Evolutionary conservation across 2,113 vertebrate species (phyloP), one percentile per base, ranked within the genome.

Genomic region (Marcusenius ussheri): DNA sequence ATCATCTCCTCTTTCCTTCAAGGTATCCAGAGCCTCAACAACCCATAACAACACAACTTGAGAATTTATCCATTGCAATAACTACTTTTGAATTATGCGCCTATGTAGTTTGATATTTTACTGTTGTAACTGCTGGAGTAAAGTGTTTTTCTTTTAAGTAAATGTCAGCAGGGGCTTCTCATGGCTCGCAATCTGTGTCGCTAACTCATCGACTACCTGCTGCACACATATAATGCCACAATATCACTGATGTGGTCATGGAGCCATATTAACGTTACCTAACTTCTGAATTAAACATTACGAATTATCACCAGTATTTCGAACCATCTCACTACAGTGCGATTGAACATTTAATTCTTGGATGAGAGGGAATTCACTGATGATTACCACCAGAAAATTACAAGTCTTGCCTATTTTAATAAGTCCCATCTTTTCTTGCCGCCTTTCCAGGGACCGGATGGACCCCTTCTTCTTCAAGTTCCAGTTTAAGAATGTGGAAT

Each of bases 401-500:
- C 7, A 70, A 31, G 13, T 66, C 62, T 27, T 66, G n/a, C n/a
- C 62, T 3, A 62, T 62, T 62, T 62, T 62, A 62, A n/a, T 66
- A 66, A 27, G 58, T 27, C n/a, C n/a, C 58, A 10, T 49, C 53
- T 45, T 45, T 85, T 91, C 31, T 91, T 88, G 91, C 74, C 83
- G 77, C 89, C 47, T 83, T 87, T 56, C 0, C 88, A 99, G 98
- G 91, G 97, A 98, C 70, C 95, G 97, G 45, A 96, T 99, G 7
- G 97, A 98, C 45, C 97, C 97, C 84, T 96, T 97, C 80, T 96
- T 93, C 91, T 99, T 97, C 94, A 98, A 97, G 93, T 99, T 99
- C 95, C 98, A 99, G 95, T 99, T 98, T 94, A 97, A 97, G 94
- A 99, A 99, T 0, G 98, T 99, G 92, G 98, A 99, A 58, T 99